These are phyloP conservation scores for Temnothorax longispinosus DNA, from an alignment of 1,140 invertebrate species.

Conservation along the genomic window DNA sequence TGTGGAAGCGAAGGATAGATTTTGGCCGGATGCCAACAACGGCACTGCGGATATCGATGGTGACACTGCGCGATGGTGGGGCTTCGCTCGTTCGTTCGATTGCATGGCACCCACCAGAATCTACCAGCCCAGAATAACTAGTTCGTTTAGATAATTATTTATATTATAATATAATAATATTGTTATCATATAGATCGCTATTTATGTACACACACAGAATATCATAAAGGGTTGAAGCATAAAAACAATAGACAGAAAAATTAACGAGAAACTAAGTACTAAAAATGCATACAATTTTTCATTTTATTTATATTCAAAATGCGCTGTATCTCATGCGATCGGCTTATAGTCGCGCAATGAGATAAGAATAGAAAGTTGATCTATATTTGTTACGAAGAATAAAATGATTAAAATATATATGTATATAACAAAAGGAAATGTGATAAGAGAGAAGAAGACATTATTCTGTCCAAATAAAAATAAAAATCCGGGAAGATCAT, in stretches of 20 bases:
- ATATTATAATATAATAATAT: constrained; percentile 21
- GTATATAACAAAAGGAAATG: background rate
- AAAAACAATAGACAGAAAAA: background rate
- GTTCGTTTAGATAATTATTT: background rate
- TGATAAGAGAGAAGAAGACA: background rate
- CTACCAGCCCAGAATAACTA: background rate
- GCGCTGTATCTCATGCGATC: background rate
- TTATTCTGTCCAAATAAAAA: background rate
- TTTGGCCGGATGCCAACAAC: constrained; percentile 81
- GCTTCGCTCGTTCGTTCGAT: constrained; percentile 44
- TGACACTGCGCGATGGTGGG: constrained; percentile 74
- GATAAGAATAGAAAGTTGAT: background rate
- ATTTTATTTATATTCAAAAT: background rate
- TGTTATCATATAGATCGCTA: constrained; percentile 14
- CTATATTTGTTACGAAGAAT: background rate
- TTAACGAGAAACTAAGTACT: background rate
- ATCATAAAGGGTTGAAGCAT: background rate
- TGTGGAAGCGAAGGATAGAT: constrained; percentile 65
- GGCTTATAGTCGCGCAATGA: background rate
- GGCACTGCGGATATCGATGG: constrained; percentile 84
- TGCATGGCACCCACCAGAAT: constrained; percentile 28
- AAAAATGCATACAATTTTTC: constrained; percentile 4
- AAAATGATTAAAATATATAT: background rate
- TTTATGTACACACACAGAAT: background rate
- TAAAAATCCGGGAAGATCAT: background rate